These are phyloP conservation scores for Dynastes hyllus DNA, from an alignment of 2,888 invertebrate genomes.

Conservation along the genomic window DNA sequence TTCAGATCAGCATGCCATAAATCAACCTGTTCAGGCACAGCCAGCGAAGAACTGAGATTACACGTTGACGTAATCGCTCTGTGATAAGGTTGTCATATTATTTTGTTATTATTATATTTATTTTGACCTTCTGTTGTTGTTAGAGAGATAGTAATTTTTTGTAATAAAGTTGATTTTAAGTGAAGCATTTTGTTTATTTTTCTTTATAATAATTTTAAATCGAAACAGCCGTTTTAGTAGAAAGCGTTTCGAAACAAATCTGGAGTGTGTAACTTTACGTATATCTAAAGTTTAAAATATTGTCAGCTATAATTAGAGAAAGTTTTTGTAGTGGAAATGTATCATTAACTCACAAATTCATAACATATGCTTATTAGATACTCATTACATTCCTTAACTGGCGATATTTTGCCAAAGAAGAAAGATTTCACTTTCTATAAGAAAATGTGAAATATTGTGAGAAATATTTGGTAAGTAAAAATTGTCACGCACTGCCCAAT, in stretches of 20 bases:
- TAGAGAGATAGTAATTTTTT: constrained; percentile 1
- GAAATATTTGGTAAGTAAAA: too few relatives aligned
- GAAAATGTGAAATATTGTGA: too few relatives aligned
- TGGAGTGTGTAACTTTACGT: not conserved
- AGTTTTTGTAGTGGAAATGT: not conserved
- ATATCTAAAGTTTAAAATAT: not conserved
- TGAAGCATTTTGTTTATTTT: not conserved
- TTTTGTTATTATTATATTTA: constrained; percentile 33
- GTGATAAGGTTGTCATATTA: constrained; percentile 43
- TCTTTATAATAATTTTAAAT: not conserved
- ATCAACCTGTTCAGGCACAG: constrained; percentile 17
- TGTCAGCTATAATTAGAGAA: constrained; percentile 6
- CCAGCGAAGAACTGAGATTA: constrained; percentile 27
- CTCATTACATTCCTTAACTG: not conserved
- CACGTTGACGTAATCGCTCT: constrained; percentile 19
- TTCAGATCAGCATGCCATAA: constrained; percentile 15
- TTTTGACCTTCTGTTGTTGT: constrained; percentile 18
- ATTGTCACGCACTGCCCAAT: too few relatives aligned
- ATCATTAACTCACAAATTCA: not conserved
- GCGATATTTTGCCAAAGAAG: not conserved
- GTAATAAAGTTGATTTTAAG: constrained; percentile 2
- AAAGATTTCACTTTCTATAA: too few relatives aligned
- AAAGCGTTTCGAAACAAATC: not conserved
- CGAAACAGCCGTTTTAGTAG: not conserved
- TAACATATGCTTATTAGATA: not conserved